These are phyloP conservation scores for Chaetophractus vellerosus DNA, from an alignment of 2,797 vertebrate species.

Conservation along the genomic window DNA sequence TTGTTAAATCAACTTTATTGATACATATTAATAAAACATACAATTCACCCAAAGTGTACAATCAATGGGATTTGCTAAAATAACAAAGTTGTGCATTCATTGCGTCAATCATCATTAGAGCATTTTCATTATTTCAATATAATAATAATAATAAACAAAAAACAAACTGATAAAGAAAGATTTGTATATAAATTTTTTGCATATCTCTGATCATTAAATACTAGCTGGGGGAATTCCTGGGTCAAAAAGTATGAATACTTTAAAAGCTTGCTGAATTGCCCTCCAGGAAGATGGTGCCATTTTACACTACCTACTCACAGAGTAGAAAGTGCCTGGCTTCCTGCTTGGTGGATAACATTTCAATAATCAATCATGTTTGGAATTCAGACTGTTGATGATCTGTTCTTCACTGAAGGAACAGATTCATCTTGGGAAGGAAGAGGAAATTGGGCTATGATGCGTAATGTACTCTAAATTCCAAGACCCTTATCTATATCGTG, in stretches of 20 bases:
- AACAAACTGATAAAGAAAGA: no score
- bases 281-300: background rate
- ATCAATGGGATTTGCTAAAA: no score
- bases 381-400: background rate
- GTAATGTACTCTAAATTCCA: background rate
- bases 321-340: background rate
- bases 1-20: no score
- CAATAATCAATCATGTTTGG: background rate
- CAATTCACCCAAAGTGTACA: no score
- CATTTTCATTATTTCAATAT: no score
- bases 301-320: background rate
- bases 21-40: no score
- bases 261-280: background rate
- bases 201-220: background rate
- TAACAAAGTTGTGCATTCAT: no score
- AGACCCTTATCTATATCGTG: background rate
- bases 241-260: conserved; percentile 20
- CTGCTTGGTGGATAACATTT: background rate
- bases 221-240: background rate
- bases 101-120: no score
- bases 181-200: background rate
- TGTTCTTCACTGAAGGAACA: background rate
- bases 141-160: no score
- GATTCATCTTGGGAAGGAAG: background rate
- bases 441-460: background rate